Base-by-base conservation (phyloP, 2,888 invertebrate species). In the Poecilus cupreus region DNA sequence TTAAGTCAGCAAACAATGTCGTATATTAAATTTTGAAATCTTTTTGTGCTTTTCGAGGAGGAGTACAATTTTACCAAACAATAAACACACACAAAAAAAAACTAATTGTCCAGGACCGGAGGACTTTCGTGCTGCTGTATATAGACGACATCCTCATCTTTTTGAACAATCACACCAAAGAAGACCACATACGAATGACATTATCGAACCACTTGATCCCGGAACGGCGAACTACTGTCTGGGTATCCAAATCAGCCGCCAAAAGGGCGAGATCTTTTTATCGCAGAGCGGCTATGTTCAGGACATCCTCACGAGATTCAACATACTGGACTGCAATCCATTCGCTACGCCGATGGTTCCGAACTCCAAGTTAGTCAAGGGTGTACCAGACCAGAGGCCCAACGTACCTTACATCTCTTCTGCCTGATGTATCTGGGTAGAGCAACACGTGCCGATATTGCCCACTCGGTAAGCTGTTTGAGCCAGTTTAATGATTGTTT, bases 401-500 rank as follows among this genome's bases (percentile, higher is more conserved):
- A 20, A 20, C 43, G 24, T 24, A 11, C 64, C 26, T 6, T 64
- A 5, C n/a, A 6, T 4, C 24, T 64, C 18, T 6, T 64, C 22
- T 22, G 64, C 24, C 18, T 64, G 18, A 64, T 64, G 26, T 64
- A 64, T 83, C 37, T 81, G 11, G 75, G 3, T 22, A 24, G 5
- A n/a, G n/a, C 18, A 20, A 64, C 26, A 3, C 18, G 26, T 6
- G 24, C 64, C 5, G 64, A 64, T 11, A 64, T 64, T 11, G 64
- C 64, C 10, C 18, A 24, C 13, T 24, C 80, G 20, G 83, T 84
- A 8, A 83, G 79, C 70, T 82, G 26, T 74, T 68, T 84, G 32
- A 83, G 83, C 37, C 84, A 84, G 60, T 84, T 84, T 80, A 84
- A 82, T 77, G 83, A 82, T 79, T 77, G 80, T 68, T 81, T 76